Base-by-base conservation (phyloP, 1,140 invertebrate species). In the Ladona fulva region DNA sequence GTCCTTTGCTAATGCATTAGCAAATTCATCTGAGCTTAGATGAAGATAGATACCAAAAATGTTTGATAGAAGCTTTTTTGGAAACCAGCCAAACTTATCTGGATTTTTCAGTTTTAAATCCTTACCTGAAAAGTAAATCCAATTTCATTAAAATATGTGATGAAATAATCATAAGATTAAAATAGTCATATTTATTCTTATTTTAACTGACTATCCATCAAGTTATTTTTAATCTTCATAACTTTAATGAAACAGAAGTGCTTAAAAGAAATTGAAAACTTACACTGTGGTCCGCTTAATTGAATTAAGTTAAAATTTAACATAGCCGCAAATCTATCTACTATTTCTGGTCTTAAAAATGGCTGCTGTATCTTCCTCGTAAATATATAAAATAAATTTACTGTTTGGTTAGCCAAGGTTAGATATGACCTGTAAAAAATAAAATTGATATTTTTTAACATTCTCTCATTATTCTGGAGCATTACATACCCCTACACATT, bases 321-420 rank as follows among this genome's bases (percentile, higher is more conserved):
- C 97, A 99, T 99, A 74, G 96, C 96, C 77, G 97, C 96, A 19
- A 99, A 89, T 73, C 97, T 89, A 82, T 96, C 94, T 22, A 96
- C 95, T 74, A 99, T 86, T 86, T 98, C 96, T 0, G 94, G 92
- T 78, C 94, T 89, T 78, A 98, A 87, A 84, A 99, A 99, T 24
- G 97, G 97, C 83, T 97, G 93, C 80, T 93, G 93, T 77, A 99
- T 98, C 81, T 97, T 94, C 75, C 93, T 91, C 8, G 97, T 99
- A 76, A 99, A 87, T 85, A 99, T 98, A 83, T 98, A 94, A 85
- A 99, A 95, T 95, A 99, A 97, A 82, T 99, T 95, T 74, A 99
- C 96, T 7, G 97, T 99, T 84, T 99, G 97, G 80, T 92, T 91
- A 24, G 96, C 97, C 29, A 99, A 86, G 11, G 96, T 97, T 75